A percentile compares a stretch with the other conserved stretches of the same genome.
Conservation (phyloP, 2,113 vertebrate species). For the Phalacrocorax carbo region DNA sequence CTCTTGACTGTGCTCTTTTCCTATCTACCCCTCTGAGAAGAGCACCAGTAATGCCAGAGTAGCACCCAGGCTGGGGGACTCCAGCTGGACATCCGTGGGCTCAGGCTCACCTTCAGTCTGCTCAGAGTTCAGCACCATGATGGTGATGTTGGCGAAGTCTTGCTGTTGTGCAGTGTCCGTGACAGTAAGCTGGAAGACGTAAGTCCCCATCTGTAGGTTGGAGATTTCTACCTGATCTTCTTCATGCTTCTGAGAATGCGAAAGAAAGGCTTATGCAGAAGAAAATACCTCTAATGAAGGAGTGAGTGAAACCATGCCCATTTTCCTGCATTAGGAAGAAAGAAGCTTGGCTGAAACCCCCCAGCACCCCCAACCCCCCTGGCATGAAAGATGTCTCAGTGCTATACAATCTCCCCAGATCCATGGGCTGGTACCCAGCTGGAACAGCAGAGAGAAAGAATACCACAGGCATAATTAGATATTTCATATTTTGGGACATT, state of each 20-base stretch:
- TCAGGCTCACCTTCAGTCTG: conserved; percentile 86
- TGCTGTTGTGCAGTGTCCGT: conserved; percentile 71
- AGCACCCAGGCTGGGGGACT: neutral
- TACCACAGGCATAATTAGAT: neutral
- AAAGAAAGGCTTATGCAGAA: neutral
- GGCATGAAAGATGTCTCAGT: neutral
- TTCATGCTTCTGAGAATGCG: conserved; percentile 71
- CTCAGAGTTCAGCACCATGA: conserved; percentile 85
- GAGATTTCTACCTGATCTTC: conserved; percentile 78
- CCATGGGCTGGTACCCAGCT: neutral
- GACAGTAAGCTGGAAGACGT: conserved; percentile 86
- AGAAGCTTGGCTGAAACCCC: neutral
- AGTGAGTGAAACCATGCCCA: neutral
- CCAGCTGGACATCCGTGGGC: neutral
- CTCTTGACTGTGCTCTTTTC: neutral
- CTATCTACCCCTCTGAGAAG: neutral
- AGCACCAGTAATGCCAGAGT: neutral
- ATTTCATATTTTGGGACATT: neutral
- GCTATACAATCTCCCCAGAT: neutral
- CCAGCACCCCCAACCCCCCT: neutral
- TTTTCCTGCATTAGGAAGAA: neutral
- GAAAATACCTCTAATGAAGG: neutral
- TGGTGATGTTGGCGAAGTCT: conserved; percentile 75
- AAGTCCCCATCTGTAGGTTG: conserved; percentile 83
- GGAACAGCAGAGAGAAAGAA: neutral